phyloP scores from a whole-genome alignment of 2,113 vertebrate genomes.

The Taurulus bubalis region DNA sequence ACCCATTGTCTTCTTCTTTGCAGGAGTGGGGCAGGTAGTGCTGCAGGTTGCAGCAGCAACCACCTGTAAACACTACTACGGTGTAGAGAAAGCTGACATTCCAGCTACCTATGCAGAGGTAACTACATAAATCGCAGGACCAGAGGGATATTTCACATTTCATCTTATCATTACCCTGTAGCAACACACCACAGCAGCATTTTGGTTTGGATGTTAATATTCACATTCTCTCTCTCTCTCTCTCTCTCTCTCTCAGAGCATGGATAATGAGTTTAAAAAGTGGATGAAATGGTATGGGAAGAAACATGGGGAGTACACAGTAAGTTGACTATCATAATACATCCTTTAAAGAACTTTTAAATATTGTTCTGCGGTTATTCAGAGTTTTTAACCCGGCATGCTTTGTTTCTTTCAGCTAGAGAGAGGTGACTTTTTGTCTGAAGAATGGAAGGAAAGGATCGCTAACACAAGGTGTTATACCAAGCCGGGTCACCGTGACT shows the following conservation, averaged over 20 bases:
- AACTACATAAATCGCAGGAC: constrained; percentile 33
- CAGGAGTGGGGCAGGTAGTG: constrained; percentile 99
- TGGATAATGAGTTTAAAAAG: constrained; percentile 98
- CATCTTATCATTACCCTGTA: background rate
- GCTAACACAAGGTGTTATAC: constrained; percentile 94
- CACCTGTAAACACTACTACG: constrained; percentile 98
- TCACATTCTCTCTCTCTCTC: constrained; percentile 45
- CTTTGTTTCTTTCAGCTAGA: constrained; percentile 88
- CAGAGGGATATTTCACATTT: background rate
- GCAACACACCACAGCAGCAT: constrained; percentile 1
- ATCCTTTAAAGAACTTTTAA: background rate
- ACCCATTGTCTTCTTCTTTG: constrained; percentile 19
- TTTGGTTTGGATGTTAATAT: background rate
- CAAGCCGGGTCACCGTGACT: background rate
- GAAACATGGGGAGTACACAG: constrained; percentile 99
- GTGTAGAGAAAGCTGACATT: constrained; percentile 98
- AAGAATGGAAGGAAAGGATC: constrained; percentile 98
- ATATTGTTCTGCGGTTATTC: background rate
- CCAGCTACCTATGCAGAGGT: constrained; percentile 99
- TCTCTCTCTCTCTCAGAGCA: constrained; percentile 85
- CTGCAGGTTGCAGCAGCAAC: constrained; percentile 98
- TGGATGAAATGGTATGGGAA: constrained; percentile 99
- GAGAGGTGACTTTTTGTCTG: constrained; percentile 97
- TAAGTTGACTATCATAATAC: constrained; percentile 79
- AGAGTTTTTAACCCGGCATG: background rate